Conservation (phyloP, 2,888 invertebrate species). For the Agrilus cyanescens region DNA sequence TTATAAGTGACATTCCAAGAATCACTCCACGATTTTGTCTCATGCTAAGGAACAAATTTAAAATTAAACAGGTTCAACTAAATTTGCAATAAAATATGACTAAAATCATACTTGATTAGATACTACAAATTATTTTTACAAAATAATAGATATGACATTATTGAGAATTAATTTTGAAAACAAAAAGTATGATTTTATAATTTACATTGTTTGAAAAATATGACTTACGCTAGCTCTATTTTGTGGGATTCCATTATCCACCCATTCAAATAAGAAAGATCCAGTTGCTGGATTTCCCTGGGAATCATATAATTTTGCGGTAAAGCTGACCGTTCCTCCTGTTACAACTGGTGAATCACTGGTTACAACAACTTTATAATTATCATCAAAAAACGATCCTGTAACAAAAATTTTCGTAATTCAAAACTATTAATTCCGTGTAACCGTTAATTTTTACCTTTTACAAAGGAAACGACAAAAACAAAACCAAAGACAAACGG, state of each 20-base stretch:
- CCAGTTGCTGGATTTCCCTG: slow-evolving; percentile 34
- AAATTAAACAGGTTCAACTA: too few relatives aligned
- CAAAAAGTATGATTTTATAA: too few relatives aligned
- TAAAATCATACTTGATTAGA: too few relatives aligned
- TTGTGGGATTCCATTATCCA: slow-evolving; percentile 45
- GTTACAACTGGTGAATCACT: slow-evolving; percentile 58
- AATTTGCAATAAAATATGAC: too few relatives aligned
- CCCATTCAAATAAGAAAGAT: slow-evolving; percentile 45
- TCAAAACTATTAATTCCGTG: not conserved
- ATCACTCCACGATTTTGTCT: slow-evolving; percentile 39
- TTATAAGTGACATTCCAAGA: slow-evolving; percentile 54
- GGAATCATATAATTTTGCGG: slow-evolving; percentile 41
- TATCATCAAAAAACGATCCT: slow-evolving; percentile 4
- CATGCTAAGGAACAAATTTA: slow-evolving; percentile 29
- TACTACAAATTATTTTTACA: too few relatives aligned
- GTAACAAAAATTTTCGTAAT: not conserved
- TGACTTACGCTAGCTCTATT: slow-evolving; percentile 38
- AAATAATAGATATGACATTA: too few relatives aligned
- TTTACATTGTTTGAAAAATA: slow-evolving; percentile 5
- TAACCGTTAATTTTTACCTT: not conserved
- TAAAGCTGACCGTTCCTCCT: slow-evolving; percentile 60
- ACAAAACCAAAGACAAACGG: not conserved
- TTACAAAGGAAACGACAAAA: slow-evolving; percentile 1
- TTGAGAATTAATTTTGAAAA: too few relatives aligned
- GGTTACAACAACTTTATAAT: slow-evolving; percentile 39